Evolutionary conservation across 2,797 vertebrate species (phyloP).

Genomic region (Lagorchestes hirsutus): DNA sequence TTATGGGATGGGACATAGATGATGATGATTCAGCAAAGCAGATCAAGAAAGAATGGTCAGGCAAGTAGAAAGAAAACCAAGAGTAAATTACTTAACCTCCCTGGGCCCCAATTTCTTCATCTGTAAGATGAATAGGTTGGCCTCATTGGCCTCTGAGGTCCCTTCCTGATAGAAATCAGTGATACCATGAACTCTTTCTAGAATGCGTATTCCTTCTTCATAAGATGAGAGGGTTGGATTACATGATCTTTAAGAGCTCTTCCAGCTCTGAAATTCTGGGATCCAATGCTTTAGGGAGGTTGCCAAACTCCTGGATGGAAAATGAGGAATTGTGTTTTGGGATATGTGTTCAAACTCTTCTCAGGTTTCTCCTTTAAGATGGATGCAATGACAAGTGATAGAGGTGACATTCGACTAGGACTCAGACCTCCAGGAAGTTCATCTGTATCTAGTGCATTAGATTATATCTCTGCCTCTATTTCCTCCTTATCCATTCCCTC

Average conservation of each 20-base stretch:
- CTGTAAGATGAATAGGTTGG: neutral
- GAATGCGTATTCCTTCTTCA: neutral
- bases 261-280: neutral
- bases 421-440: neutral
- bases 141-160: neutral
- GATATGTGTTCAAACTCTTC: neutral
- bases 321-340: neutral
- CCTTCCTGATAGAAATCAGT: neutral
- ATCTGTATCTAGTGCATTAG: neutral
- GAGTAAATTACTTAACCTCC: neutral
- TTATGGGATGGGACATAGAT: neutral
- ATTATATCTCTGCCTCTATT: neutral
- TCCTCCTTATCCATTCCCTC: neutral
- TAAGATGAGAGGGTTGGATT: neutral
- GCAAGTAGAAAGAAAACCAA: neutral
- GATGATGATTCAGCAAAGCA: neutral
- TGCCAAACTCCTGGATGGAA: neutral
- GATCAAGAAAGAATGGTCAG: neutral
- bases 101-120: neutral
- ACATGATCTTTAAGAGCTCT: neutral
- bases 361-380: neutral
- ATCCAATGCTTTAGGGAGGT: neutral
- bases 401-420: neutral
- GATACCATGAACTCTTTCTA: neutral
- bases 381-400: neutral